Base-by-base conservation (phyloP, 2,888 invertebrate genomes). In the Mimachlamys varia region DNA sequence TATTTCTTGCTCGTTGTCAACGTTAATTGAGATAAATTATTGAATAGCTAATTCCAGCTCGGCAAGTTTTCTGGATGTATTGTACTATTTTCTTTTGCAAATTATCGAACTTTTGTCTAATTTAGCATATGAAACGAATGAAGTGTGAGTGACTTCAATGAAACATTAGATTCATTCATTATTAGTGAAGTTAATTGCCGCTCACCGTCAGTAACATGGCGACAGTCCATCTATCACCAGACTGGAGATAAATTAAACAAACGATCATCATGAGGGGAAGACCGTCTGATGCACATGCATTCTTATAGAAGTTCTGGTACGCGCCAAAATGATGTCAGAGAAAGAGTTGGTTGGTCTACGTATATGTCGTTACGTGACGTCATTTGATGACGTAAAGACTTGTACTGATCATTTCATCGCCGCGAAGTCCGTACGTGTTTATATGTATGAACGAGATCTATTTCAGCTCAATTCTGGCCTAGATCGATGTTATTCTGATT, bases 21-120 rank as follows among this genome's bases (percentile, higher is more conserved):
- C 33, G 33, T 76, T 76, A 76, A 76, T 76, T 76, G 27, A 76
- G 76, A 76, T 76, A 33, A 27, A 76, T 76, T 76, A 76, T 76
- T 76, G 76, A 76, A 76, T 76, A 76, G 76, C 76, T 76, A 76
- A 76, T 76, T 33, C 33, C 76, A 76, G 76, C 76, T 62, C 76
- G 7, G 33, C 19, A 76, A 19, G 33, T 7, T 33, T 76, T 33
- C 12, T 76, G 76, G 76, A 76, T 76, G 76, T 76, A 76, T 76
- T 27, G 76, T 33, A 76, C 76, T 76, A 76, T 76, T 76, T 33
- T 76, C 76, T 76, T 76, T 76, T 76, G 76, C 76, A 76, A 76
- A 76, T 76, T 76, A 76, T 76, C 76, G 76, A 76, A 76, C 76
- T 76, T 76, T 76, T 76, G 76, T 76, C 76, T 76, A 76, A 76